Percentiles rank a stretch among this genome's conserved stretches.
Conservation (phyloP, 2,888 invertebrate genomes). For the Diplolepis rosae region DNA sequence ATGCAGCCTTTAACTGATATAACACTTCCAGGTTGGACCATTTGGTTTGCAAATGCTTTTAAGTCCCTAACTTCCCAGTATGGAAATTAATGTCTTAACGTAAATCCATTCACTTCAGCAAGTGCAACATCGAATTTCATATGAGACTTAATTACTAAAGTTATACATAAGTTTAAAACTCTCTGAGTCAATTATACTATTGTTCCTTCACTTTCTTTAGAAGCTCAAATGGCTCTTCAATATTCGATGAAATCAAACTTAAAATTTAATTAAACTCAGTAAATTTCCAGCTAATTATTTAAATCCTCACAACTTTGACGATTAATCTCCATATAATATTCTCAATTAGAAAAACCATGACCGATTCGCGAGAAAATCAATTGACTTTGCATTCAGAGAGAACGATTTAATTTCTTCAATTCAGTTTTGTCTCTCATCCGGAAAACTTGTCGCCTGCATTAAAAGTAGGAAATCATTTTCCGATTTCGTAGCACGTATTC, state of each 20-base stretch:
- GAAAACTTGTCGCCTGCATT: not conserved
- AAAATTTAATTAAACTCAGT: not conserved
- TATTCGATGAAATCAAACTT: not conserved
- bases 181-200: conserved; percentile 3
- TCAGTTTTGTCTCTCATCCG: not conserved
- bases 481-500: not conserved
- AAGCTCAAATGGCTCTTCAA: not conserved
- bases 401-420: not conserved
- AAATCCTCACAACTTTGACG: too few relatives aligned
- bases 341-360: not conserved
- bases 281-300: not conserved
- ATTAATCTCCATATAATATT: not conserved
- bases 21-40: conserved; percentile 19
- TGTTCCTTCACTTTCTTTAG: not conserved
- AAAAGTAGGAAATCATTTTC: not conserved
- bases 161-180: conserved; percentile 19
- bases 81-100: conserved; percentile 26
- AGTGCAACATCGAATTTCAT: conserved; percentile 11
- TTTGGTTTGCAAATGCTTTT: conserved; percentile 30
- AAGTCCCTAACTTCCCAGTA: conserved; percentile 11
- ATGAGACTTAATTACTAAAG: conserved; percentile 1
- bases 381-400: not conserved
- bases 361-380: not conserved
- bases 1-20: not conserved
- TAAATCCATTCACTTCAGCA: conserved; percentile 5